Base-by-base conservation (phyloP, 2,888 invertebrate genomes). In the Coelogynopora nodosa region DNA sequence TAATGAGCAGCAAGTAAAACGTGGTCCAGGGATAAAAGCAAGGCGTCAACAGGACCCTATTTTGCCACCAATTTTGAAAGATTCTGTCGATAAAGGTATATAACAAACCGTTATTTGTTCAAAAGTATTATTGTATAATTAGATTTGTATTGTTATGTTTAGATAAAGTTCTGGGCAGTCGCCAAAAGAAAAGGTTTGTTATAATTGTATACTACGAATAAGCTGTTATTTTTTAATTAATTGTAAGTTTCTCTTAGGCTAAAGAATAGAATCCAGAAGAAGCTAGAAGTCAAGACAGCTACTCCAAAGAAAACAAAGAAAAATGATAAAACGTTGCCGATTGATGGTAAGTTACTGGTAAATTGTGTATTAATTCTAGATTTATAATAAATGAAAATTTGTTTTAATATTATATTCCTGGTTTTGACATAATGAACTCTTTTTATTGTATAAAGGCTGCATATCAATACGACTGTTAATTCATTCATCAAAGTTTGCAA, bases 21-120 rank as follows among this genome's bases (percentile, higher is more conserved):
- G 94, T 90, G 96, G 96, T 0, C 96, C 95, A 5, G 97, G 96
- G 0, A 94, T 94, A 88, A 97, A 97, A 92, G 93, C 96, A 0
- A 95, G 94, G 89, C 97, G 97, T 90, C 97, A 97, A 90, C 94
- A 94, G 80, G 94, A 95, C 89, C 97, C 97, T 0, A 93, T 93
- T 83, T 94, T 92, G 81, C 93, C 94, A 87, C 94, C 94, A 13
- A 90, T 93, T 93, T 67, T 84, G 84, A 82, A 49, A 23, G 31
- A 82, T 26, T n/a, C n/a, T 67, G 67, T 13, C 74, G 49, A 67
- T 67, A 67, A 67, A 83, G 67, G 74, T 13, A 31, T 18, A 67
- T 81, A 86, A 87, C n/a, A n/a, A n/a, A n/a, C n/a, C n/a, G n/a
- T 28, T 30, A 10, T 49, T 81, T 85, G n/a, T 87, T 29, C 27